Conservation (phyloP, 2,797 vertebrate genomes). For the Muscicapa striata region DNA sequence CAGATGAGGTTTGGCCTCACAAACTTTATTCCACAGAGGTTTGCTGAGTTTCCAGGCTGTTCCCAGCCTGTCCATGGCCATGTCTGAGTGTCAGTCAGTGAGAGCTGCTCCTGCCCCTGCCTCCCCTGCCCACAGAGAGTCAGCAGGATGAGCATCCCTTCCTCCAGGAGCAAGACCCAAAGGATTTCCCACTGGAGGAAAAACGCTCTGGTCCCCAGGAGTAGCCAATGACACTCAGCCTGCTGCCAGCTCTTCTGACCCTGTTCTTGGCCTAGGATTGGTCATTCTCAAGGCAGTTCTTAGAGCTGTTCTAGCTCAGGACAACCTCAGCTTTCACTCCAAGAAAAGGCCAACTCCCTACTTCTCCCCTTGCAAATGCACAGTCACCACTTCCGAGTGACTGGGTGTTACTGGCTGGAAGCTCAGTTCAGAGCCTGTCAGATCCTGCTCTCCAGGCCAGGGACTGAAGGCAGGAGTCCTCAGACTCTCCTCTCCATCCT, state of each 20-base stretch:
- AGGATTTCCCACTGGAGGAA: background rate
- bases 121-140: background rate
- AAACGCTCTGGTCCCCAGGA: background rate
- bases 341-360: background rate
- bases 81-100: fast-evolving
- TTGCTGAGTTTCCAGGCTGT: background rate
- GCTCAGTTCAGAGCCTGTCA: background rate
- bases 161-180: background rate
- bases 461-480: background rate
- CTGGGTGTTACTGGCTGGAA: background rate
- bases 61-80: background rate
- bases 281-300: background rate
- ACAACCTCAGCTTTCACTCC: background rate
- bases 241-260: background rate
- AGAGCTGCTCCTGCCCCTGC: background rate
- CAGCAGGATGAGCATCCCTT: background rate
- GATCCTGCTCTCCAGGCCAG: background rate
- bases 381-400: background rate
- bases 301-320: background rate
- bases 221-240: fast-evolving
- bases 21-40: background rate
- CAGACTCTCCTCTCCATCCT: background rate
- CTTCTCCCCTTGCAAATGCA: background rate
- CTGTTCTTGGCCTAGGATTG: background rate
- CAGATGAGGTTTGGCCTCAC: background rate